Conservation (phyloP, 2,888 invertebrate genomes). For the Baronia brevicornis region DNA sequence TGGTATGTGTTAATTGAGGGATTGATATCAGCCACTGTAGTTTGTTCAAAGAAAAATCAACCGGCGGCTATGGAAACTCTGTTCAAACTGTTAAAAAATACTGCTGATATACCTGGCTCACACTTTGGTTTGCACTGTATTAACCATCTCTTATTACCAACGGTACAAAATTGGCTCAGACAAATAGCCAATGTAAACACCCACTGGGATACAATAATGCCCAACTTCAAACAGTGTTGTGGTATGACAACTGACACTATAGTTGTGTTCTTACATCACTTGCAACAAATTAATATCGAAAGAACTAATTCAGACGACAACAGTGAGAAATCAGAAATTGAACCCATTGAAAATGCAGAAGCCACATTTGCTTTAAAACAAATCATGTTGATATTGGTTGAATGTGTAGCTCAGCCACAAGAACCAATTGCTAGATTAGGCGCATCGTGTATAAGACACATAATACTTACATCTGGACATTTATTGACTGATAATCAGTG, state of each 20-base stretch:
- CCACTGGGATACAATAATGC: slow-evolving; percentile 85
- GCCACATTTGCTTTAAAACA: slow-evolving; percentile 89
- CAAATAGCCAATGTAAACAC: slow-evolving; percentile 82
- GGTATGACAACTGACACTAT: slow-evolving; percentile 94
- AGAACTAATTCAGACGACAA: slow-evolving; percentile 52
- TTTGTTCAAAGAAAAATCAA: slow-evolving; percentile 92
- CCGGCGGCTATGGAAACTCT: slow-evolving; percentile 90
- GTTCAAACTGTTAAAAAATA: slow-evolving; percentile 87
- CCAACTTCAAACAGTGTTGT: slow-evolving; percentile 96
- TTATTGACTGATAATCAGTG: slow-evolving; percentile 89
- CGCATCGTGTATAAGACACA: slow-evolving; percentile 92
- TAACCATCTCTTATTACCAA: slow-evolving; percentile 92
- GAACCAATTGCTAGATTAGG: slow-evolving; percentile 94
- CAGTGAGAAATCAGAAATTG: slow-evolving; percentile 48
- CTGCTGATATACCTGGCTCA: slow-evolving; percentile 87
- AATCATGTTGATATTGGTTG: slow-evolving; percentile 87
- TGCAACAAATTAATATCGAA: slow-evolving; percentile 77
- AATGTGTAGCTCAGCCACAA: slow-evolving; percentile 92
- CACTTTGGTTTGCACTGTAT: slow-evolving; percentile 94
- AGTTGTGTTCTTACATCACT: slow-evolving; percentile 87
- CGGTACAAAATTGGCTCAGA: slow-evolving; percentile 94
- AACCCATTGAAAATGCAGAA: slow-evolving; percentile 74
- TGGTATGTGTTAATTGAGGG: slow-evolving; percentile 94
- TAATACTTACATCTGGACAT: slow-evolving; percentile 88
- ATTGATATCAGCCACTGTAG: slow-evolving; percentile 85